Percentiles rank a stretch among this genome's conserved stretches.
phyloP scores from a whole-genome alignment of 1,140 invertebrate species.

The Brachionus paranguensis region DNA sequence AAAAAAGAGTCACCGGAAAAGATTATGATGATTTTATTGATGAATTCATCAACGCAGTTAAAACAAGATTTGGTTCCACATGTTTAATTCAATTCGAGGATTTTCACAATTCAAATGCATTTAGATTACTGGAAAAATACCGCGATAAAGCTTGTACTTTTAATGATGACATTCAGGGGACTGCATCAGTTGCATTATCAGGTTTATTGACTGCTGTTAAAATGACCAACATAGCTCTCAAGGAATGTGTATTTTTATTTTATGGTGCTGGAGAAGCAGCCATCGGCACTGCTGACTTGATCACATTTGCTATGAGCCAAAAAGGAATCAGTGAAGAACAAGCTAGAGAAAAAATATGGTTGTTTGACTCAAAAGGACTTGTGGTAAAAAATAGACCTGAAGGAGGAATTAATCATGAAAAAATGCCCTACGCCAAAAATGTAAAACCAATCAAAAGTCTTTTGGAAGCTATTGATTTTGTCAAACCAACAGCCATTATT shows the following conservation, averaged over 20 bases:
- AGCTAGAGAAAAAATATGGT: conserved; percentile 73
- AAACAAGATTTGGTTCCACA: conserved; percentile 47
- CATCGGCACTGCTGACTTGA: conserved; percentile 78
- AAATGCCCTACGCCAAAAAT: conserved; percentile 75
- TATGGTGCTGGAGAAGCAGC: conserved; percentile 84
- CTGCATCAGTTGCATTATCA: conserved; percentile 82
- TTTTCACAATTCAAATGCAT: conserved; percentile 70
- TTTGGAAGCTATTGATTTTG: conserved; percentile 68
- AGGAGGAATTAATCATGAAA: conserved; percentile 61
- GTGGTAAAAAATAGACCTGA: conserved; percentile 44
- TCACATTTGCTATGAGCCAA: conserved; percentile 73
- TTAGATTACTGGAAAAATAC: conserved; percentile 71
- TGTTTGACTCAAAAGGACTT: conserved; percentile 58
- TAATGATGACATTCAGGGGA: conserved; percentile 92
- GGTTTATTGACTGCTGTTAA: conserved; percentile 75
- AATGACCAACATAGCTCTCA: conserved; percentile 69
- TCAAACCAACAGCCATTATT: conserved; percentile 78
- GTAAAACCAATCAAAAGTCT: conserved; percentile 70
- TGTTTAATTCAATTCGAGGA: conserved; percentile 79
- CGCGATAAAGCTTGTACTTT: conserved; percentile 79
- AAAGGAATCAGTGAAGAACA: conserved; percentile 71
- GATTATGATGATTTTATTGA: conserved; percentile 43
- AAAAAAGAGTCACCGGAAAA: conserved; percentile 27
- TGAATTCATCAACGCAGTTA: conserved; percentile 42
- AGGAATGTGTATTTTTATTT: conserved; percentile 78